These are phyloP conservation scores for Podarcis muralis DNA, from an alignment of 2,113 vertebrate species.

Conservation along the genomic window DNA sequence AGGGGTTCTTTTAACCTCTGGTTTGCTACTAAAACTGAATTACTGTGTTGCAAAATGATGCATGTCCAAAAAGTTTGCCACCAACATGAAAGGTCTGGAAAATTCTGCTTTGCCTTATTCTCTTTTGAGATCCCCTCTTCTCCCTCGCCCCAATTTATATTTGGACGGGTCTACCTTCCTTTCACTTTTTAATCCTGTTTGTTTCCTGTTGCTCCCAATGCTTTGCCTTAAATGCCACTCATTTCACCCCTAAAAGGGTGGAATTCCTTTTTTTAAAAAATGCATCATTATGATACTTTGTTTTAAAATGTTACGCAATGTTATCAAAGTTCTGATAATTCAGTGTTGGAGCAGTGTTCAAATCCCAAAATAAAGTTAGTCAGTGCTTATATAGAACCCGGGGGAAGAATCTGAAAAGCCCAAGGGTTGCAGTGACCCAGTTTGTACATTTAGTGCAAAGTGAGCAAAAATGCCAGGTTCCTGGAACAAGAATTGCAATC, in stretches of 20 bases:
- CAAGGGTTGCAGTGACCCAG: too few relatives aligned
- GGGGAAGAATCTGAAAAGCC: too few relatives aligned
- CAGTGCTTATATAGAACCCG: not conserved
- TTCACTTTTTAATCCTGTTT: not conserved
- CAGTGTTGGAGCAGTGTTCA: not conserved
- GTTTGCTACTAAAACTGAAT: too few relatives aligned
- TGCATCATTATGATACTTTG: not conserved
- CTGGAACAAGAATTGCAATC: too few relatives aligned
- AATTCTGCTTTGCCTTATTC: not conserved
- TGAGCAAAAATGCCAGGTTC: too few relatives aligned
- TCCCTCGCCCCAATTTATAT: not conserved
- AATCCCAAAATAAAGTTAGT: not conserved
- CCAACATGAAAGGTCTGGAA: too few relatives aligned
- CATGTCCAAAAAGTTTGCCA: too few relatives aligned
- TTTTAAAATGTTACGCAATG: not conserved
- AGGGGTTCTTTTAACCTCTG: too few relatives aligned
- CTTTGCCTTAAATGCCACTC: not conserved
- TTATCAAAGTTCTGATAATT: not conserved
- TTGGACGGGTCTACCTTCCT: not conserved
- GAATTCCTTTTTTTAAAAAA: not conserved
- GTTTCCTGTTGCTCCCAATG: not conserved
- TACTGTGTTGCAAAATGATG: too few relatives aligned
- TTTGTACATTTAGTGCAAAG: too few relatives aligned
- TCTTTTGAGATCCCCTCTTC: not conserved
- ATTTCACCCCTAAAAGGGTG: not conserved